Evolutionary conservation across 1,140 invertebrate genomes (phyloP), one percentile per base, ranked within the genome.

Genomic region (Agrilus planipennis): DNA sequence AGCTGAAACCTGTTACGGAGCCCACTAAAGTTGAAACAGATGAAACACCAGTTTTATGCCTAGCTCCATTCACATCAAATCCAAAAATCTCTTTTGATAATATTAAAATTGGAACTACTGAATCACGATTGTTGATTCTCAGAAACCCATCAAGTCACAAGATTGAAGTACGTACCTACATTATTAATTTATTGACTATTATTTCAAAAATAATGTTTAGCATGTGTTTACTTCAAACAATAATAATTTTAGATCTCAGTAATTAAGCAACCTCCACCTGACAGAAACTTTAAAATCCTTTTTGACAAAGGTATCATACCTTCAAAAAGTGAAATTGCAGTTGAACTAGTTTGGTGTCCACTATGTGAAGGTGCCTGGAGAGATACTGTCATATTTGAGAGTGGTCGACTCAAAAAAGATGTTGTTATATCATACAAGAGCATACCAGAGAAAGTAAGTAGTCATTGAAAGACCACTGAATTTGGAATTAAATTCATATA

Each of bases 81-180:
- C 69, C 74, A 4, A 72, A 74, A 64, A 66, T 79, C 9, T 60
- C 69, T 28, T 78, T 79, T 53, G 72, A 78, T 46, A 70, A 77
- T 67, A 68, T 77, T 39, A 55, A 64, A 16, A 58, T 78, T 39
- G 71, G 71, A 18, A 62, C 65, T 28, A 60, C 64, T 17, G 63
- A 65, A 34, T 62, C 58, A 30, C 67, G 67, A 45, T 54, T 59
- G 41, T 56, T 79, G 37, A 62, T 71, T 47, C 54, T 79, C n/a
- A 54, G 63, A 28, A 79, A 79, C 57, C 73, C 75, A 15, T 63
- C 64, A 34, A 61, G n/a, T n/a, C 53, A 65, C 31, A 49, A 65
- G 22, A 66, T 75, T 51, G 62, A 70, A 69, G 75, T 40, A 40
- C 19, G 14, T 25, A 25, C 7, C n/a, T 6, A 25, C 7, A 25